Conservation (phyloP, 2,797 vertebrate genomes). For the Tapirus indicus region DNA sequence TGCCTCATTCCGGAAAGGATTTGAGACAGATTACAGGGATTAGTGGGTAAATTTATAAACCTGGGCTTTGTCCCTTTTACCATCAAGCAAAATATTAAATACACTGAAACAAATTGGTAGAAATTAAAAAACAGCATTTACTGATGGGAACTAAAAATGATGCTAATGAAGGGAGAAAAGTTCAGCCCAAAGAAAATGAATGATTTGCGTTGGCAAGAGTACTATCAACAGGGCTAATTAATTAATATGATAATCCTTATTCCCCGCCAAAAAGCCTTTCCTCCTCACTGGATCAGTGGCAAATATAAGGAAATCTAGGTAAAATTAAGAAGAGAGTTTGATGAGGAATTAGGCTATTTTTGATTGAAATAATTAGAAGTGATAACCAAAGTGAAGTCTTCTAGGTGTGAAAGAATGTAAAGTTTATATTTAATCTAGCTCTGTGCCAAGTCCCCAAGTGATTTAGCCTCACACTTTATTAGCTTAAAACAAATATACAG, state of each 20-base stretch:
- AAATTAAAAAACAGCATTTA: slow-evolving; percentile 30
- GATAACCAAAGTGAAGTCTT: background rate
- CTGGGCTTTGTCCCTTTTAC: background rate
- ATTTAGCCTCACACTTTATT: slow-evolving; percentile 60
- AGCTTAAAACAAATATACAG: slow-evolving; percentile 85
- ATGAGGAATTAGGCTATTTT: slow-evolving; percentile 30
- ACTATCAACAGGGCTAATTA: slow-evolving; percentile 12
- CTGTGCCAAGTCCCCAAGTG: background rate
- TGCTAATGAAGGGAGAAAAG: slow-evolving; percentile 25
- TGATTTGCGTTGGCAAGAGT: background rate
- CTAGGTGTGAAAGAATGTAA: background rate
- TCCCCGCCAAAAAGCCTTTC: background rate
- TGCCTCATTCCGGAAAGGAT: slow-evolving; percentile 51
- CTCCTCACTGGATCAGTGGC: background rate
- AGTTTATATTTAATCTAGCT: background rate
- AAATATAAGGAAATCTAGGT: background rate
- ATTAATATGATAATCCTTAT: slow-evolving; percentile 14
- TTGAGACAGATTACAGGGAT: slow-evolving; percentile 63
- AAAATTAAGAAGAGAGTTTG: background rate
- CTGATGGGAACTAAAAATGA: slow-evolving; percentile 29
- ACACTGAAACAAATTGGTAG: slow-evolving; percentile 40
- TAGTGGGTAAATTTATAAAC: slow-evolving; percentile 50
- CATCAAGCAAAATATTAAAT: slow-evolving; percentile 57
- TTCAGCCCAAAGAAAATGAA: slow-evolving; percentile 7
- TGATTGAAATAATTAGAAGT: background rate